Percentiles rank a stretch among this genome's conserved stretches.
phyloP scores from a whole-genome alignment of 2,888 invertebrate genomes.

The Hydrotaea diabolus region DNA sequence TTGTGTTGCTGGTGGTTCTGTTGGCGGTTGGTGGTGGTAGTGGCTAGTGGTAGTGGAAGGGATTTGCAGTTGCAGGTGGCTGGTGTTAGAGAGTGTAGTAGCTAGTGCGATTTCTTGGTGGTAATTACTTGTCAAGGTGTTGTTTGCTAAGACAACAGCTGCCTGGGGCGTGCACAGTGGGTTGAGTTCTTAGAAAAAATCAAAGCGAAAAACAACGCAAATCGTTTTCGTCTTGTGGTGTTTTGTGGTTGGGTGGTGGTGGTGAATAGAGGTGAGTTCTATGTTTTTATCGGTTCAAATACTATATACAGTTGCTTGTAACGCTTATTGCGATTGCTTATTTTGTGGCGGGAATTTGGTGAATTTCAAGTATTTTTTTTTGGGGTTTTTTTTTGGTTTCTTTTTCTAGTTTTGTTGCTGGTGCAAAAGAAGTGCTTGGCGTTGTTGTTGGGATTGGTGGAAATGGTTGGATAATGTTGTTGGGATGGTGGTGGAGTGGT shows the following conservation, averaged over 20 bases:
- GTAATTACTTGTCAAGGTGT: background rate
- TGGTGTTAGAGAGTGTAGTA: background rate
- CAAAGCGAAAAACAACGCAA: background rate
- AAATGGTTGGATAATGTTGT: background rate
- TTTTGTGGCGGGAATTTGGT: constrained; percentile 1
- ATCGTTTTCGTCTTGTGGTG: background rate
- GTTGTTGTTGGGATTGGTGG: background rate
- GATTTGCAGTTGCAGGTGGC: constrained; percentile 9
- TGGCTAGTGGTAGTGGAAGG: constrained; percentile 27
- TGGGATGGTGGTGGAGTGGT: background rate
- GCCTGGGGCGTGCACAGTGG: no score
- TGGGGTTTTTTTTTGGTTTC: background rate
- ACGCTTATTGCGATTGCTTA: constrained; percentile 30
- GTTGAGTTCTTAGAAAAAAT: background rate
- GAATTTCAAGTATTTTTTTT: background rate
- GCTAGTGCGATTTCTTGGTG: constrained; percentile 1
- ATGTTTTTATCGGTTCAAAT: no score
- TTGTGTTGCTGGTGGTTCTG: constrained; percentile 2
- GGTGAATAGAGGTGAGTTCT: constrained; percentile 16
- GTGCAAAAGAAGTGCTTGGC: constrained; percentile 19
- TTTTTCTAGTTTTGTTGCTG: background rate
- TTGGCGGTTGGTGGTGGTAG: constrained; percentile 23
- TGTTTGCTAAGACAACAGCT: no score
- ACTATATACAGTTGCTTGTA: background rate
- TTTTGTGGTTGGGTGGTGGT: constrained; percentile 3